phyloP scores from a whole-genome alignment of 2,888 invertebrate species.

The Euplagia quadripunctaria region DNA sequence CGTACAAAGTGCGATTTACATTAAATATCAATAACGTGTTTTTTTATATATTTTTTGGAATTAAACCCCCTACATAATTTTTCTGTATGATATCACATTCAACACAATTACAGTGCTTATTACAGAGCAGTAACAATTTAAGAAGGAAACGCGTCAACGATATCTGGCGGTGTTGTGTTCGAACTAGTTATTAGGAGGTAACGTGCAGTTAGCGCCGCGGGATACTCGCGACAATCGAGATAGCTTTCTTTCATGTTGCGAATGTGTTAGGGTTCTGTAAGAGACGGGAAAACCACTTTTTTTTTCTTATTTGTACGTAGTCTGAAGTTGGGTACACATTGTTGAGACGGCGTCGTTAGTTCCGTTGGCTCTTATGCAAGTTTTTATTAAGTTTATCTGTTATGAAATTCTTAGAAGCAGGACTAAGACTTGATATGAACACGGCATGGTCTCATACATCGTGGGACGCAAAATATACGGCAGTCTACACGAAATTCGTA shows the following conservation, averaged over 20 bases:
- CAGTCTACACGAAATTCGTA: no score
- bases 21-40: no score
- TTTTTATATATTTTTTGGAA: background rate
- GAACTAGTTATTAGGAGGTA: slow-evolving; percentile 61
- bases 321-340: no score
- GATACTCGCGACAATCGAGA: slow-evolving; percentile 57
- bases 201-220: slow-evolving; percentile 64
- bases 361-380: no score
- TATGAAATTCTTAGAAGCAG: no score
- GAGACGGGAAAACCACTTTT: background rate
- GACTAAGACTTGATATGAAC: no score
- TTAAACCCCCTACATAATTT: background rate
- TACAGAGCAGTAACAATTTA: slow-evolving; percentile 7
- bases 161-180: slow-evolving; percentile 18
- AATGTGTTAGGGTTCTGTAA: slow-evolving; percentile 53
- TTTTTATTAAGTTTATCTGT: no score
- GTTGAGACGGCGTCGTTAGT: no score
- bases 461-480: no score
- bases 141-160: slow-evolving; percentile 13
- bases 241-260: slow-evolving; percentile 55
- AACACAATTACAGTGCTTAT: slow-evolving; percentile 13
- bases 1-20: no score
- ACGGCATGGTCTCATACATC: no score
- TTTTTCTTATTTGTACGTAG: no score
- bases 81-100: slow-evolving; percentile 7